phyloP scores from a whole-genome alignment of 2,888 invertebrate species.

The Campoletis raptor region DNA sequence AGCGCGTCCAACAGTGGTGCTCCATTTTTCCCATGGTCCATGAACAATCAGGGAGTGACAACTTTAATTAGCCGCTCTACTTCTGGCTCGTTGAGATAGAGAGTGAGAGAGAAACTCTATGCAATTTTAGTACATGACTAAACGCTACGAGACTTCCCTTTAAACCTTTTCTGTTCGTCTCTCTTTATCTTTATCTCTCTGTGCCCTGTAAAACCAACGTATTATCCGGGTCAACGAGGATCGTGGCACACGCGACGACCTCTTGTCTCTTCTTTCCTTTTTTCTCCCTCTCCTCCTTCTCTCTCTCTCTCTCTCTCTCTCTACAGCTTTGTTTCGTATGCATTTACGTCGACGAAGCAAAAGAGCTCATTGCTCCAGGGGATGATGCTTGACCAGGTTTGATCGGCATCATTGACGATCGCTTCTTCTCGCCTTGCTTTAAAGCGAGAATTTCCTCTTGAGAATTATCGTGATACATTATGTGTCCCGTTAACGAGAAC shows the following conservation, averaged over 20 bases:
- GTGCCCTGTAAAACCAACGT: constrained; percentile 54
- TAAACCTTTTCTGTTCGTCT: constrained; percentile 29
- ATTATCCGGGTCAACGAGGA: constrained; percentile 68
- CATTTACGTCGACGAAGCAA: constrained; percentile 50
- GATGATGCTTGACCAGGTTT: constrained; percentile 64
- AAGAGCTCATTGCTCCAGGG: constrained; percentile 65
- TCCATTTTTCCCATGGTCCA: constrained; percentile 58
- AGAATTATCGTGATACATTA: constrained; percentile 58
- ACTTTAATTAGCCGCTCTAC: constrained; percentile 76
- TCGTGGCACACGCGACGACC: constrained; percentile 52
- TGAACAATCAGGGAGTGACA: constrained; percentile 69
- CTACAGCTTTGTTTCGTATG: constrained; percentile 21
- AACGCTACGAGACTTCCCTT: constrained; percentile 33
- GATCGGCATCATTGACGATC: constrained; percentile 34
- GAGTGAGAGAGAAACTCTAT: constrained; percentile 43
- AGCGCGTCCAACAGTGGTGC: constrained; percentile 42
- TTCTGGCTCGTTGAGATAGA: constrained; percentile 70
- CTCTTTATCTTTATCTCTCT: constrained; percentile 25
- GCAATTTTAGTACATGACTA: constrained; percentile 53
- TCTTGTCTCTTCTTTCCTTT: constrained; percentile 14
- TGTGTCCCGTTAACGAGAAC: constrained; percentile 56
- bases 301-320: background rate
- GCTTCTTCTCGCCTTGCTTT: constrained; percentile 17
- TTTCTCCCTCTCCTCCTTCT: constrained; percentile 8
- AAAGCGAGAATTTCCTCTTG: background rate